These are phyloP conservation scores for Dromococcyx pavoninus DNA, from an alignment of 2,797 vertebrate genomes.

Conservation along the genomic window DNA sequence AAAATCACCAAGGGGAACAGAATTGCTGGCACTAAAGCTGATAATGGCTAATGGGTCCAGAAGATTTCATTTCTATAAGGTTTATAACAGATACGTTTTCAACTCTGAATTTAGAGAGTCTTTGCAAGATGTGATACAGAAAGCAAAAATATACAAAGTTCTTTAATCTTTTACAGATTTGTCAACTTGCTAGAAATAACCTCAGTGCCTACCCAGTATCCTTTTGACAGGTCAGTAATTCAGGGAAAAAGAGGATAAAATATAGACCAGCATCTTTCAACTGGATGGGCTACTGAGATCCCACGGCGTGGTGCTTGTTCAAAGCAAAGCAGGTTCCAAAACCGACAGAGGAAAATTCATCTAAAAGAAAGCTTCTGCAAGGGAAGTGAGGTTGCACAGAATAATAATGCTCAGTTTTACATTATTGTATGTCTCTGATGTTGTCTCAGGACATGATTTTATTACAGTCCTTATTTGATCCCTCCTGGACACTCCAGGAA, in stretches of 20 bases:
- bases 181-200: background rate
- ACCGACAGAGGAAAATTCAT: background rate
- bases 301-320: background rate
- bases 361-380: background rate
- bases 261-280: background rate
- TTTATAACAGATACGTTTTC: background rate
- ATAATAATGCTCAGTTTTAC: background rate
- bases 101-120: background rate
- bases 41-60: constrained; percentile 51
- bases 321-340: background rate
- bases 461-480: background rate
- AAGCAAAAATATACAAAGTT: background rate
- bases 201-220: background rate
- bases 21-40: constrained; percentile 46
- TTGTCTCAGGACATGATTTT: background rate
- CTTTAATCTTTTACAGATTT: background rate
- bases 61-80: constrained; percentile 15
- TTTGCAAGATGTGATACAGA: background rate
- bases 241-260: background rate
- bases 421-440: no score
- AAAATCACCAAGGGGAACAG: constrained; percentile 62
- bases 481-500: background rate
- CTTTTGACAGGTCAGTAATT: background rate
- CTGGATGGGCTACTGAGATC: background rate
- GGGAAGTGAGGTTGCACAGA: background rate